These are phyloP conservation scores for Magallana ariakensis DNA, from an alignment of 1,140 invertebrate genomes.

Conservation along the genomic window DNA sequence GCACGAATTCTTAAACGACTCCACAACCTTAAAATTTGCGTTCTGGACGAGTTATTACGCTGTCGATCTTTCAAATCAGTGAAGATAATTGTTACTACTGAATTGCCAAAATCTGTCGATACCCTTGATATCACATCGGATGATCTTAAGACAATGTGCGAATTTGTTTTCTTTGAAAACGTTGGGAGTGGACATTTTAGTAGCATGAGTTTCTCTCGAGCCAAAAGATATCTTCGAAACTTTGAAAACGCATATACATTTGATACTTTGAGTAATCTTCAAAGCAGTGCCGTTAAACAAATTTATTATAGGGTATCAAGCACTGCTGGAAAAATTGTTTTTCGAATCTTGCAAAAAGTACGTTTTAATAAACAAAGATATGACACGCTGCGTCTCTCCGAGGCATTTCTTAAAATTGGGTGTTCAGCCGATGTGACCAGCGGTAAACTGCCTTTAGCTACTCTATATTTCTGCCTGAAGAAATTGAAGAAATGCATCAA, in stretches of 20 bases:
- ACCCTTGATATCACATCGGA: not conserved
- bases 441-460: not conserved
- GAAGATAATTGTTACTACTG: not conserved
- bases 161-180: not conserved
- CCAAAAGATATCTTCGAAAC: not conserved
- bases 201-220: not conserved
- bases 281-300: not conserved
- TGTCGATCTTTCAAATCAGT: not conserved
- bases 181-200: not conserved
- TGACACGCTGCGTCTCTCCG: not conserved
- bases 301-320: not conserved
- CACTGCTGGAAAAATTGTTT: not conserved
- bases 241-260: not conserved
- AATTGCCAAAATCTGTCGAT: not conserved
- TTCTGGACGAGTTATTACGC: not conserved
- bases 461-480: not conserved
- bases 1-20: not conserved
- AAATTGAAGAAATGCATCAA: not conserved
- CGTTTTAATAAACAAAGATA: not conserved
- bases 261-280: not conserved
- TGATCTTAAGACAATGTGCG: not conserved
- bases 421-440: slow-evolving; percentile 3
- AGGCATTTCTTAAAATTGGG: not conserved
- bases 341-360: not conserved
- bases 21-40: not conserved